Percentiles rank a stretch among this genome's conserved stretches.
Conservation (phyloP, 2,797 vertebrate genomes). For the Pitangus sulphuratus region DNA sequence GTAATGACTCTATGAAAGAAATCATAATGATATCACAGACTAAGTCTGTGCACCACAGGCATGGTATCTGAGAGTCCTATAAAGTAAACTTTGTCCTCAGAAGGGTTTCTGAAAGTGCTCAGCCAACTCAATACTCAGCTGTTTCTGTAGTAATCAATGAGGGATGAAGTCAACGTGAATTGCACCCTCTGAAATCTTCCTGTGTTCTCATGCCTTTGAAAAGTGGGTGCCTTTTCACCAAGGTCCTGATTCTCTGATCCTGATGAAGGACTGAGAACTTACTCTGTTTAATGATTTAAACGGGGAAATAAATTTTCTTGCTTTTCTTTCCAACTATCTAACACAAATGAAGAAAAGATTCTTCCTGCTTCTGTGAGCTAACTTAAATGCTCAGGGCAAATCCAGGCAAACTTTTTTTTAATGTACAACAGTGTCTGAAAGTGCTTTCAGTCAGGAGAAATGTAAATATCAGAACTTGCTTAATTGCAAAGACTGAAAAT, state of each 20-base stretch:
- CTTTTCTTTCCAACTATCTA: fast-evolving
- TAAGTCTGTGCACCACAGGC: neutral
- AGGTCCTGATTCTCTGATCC: neutral
- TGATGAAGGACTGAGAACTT: neutral
- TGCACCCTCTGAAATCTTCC: neutral
- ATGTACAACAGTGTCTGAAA: neutral
- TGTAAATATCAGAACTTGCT: constrained; percentile 51
- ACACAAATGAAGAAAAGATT: neutral
- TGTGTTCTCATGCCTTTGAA: neutral
- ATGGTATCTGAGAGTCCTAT: neutral
- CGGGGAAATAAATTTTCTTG: neutral
- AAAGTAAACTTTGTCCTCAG: neutral
- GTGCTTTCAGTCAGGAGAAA: constrained; percentile 43
- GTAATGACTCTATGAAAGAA: neutral
- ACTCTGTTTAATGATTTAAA: neutral
- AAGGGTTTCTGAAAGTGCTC: neutral
- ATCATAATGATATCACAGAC: neutral
- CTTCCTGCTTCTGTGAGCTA: neutral
- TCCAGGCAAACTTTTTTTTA: neutral
- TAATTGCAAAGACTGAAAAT: constrained; percentile 55
- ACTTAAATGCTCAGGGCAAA: neutral
- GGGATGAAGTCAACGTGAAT: neutral
- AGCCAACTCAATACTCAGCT: neutral
- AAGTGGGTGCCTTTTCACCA: neutral
- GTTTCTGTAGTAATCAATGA: neutral